Conservation (phyloP, 2,113 vertebrate species). For the Microcebus lehilahytsara region DNA sequence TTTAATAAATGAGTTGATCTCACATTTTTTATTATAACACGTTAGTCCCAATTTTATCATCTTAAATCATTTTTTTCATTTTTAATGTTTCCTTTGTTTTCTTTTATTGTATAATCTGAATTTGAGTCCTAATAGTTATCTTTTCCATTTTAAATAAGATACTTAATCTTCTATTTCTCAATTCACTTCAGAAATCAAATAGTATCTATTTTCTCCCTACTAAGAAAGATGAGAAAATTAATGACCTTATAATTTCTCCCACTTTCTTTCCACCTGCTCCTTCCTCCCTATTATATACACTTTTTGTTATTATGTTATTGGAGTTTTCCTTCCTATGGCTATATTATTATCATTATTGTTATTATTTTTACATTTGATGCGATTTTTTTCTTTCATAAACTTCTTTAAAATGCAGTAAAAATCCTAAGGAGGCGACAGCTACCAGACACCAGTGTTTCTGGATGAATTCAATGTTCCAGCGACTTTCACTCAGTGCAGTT, state of each 20-base stretch:
- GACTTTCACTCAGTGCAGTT: background rate
- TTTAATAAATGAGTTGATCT: slow-evolving; percentile 29
- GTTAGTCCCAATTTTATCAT: background rate
- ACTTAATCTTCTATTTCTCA: slow-evolving; percentile 17
- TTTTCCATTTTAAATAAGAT: slow-evolving; percentile 26
- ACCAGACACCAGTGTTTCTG: background rate
- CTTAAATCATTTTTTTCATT: background rate
- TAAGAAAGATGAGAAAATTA: slow-evolving; percentile 29
- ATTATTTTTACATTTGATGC: background rate
- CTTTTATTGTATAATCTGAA: background rate
- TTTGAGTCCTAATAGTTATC: background rate
- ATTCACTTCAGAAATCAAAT: slow-evolving; percentile 27
- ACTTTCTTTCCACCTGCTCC: background rate
- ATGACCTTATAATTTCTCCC: background rate
- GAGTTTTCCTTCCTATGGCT: background rate
- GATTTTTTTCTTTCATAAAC: background rate
- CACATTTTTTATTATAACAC: background rate
- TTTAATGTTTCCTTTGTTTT: background rate
- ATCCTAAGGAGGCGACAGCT: background rate
- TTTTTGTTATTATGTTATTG: background rate
- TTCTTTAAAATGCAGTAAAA: background rate
- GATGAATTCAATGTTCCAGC: background rate
- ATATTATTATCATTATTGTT: background rate
- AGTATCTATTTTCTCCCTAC: background rate
- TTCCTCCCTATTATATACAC: background rate